A percentile compares a stretch with the other conserved stretches of the same genome.
phyloP scores from a whole-genome alignment of 35 echinoderm and acorn worm species.

The Anneissia japonica region DNA sequence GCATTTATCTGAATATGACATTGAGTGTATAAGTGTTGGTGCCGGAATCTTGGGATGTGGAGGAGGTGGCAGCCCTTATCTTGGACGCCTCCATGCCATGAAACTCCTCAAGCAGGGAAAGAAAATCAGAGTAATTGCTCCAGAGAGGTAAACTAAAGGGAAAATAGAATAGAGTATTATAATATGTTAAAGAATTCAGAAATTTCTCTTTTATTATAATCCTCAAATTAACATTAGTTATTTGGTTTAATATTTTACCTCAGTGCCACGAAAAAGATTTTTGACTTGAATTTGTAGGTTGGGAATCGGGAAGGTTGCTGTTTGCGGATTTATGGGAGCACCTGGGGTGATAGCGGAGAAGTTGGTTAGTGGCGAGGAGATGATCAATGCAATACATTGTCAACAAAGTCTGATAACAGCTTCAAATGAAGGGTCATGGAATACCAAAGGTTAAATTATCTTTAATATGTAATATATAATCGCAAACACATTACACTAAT shows the following conservation, averaged over 20 bases:
- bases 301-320: conserved; percentile 13
- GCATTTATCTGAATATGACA: conserved; percentile 51
- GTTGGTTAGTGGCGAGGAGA: conserved; percentile 46
- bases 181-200: too few species aligned
- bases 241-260: too few species aligned
- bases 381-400: conserved; percentile 28
- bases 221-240: too few species aligned
- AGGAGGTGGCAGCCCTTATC: conserved; percentile 66
- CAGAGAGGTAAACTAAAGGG: conserved; percentile 77
- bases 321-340: conserved; percentile 68
- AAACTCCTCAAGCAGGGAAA: conserved; percentile 50
- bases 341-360: conserved; percentile 74
- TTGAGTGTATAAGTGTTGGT: conserved; percentile 76
- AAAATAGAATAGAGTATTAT: too few species aligned
- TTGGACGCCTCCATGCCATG: conserved; percentile 45
- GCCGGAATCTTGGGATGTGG: conserved; percentile 84
- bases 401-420: conserved; percentile 31
- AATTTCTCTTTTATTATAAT: too few species aligned
- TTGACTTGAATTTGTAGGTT: background rate
- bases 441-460: background rate
- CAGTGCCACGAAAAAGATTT: too few species aligned
- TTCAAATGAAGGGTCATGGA: background rate
- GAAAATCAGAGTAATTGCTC: conserved; percentile 70
- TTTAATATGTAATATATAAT: too few species aligned
- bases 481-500: too few species aligned